Conservation (phyloP, 2,113 vertebrate species). For the Leptosomus discolor region DNA sequence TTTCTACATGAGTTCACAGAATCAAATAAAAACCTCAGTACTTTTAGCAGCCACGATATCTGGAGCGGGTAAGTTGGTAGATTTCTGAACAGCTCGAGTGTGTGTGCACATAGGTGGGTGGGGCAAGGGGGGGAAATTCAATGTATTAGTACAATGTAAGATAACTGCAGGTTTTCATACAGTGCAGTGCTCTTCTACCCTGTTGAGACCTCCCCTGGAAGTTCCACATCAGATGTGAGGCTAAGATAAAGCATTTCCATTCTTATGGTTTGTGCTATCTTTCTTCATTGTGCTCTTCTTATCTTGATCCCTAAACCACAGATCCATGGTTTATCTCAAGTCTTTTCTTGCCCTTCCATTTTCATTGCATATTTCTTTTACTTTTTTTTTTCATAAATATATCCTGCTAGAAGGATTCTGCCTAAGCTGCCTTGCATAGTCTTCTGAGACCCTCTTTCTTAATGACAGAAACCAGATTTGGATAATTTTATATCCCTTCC, state of each 20-base stretch:
- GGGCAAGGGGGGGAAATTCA: background rate
- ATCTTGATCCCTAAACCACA: background rate
- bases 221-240: background rate
- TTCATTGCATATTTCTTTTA: background rate
- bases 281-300: background rate
- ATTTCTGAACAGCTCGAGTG: background rate
- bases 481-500: background rate
- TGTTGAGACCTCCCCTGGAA: background rate
- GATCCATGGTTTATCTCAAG: background rate
- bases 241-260: background rate
- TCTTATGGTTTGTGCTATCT: background rate
- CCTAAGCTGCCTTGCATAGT: background rate
- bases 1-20: background rate
- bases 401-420: background rate
- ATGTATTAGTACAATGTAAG: accelerated
- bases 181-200: background rate
- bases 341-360: background rate
- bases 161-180: background rate
- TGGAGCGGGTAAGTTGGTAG: background rate
- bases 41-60: background rate
- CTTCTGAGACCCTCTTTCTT: background rate
- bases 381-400: background rate
- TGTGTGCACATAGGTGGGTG: background rate
- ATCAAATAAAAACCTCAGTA: background rate
- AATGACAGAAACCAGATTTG: background rate